Percentiles rank a stretch among this genome's conserved stretches.
Conservation (phyloP, 1,140 invertebrate species). For the Pseudoatta argentina region DNA sequence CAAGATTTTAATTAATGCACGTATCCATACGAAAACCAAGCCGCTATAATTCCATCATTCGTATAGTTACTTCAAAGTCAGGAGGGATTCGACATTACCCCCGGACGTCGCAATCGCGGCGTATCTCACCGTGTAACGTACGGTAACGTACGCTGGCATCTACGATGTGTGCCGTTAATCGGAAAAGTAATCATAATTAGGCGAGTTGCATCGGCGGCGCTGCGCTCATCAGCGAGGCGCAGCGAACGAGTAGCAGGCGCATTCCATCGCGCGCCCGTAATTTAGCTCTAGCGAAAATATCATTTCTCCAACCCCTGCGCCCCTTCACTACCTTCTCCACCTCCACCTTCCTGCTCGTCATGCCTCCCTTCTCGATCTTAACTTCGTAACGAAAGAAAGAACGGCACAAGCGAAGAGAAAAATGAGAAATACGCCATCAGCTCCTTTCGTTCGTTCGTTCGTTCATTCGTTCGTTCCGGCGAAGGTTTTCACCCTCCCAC, state of each 20-base stretch:
- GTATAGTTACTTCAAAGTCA: neutral
- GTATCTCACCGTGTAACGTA: neutral
- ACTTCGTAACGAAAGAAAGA: slow-evolving; percentile 50
- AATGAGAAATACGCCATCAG: slow-evolving; percentile 58
- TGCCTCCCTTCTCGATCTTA: slow-evolving; percentile 9
- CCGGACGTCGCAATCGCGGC: neutral
- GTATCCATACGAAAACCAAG: neutral
- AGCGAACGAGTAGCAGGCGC: slow-evolving; percentile 58
- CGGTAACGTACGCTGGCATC: slow-evolving; percentile 19
- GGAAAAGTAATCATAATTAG: slow-evolving; percentile 62
- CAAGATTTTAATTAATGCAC: neutral
- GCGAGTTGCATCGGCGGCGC: neutral
- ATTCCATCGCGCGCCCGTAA: slow-evolving; percentile 62
- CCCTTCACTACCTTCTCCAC: slow-evolving; percentile 4
- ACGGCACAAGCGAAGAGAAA: slow-evolving; percentile 27
- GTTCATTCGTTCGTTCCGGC: slow-evolving; percentile 9
- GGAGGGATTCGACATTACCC: neutral
- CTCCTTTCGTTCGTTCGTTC: slow-evolving; percentile 28
- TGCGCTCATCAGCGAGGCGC: slow-evolving; percentile 52
- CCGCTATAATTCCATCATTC: neutral
- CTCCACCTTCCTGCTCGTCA: neutral
- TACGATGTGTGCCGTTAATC: slow-evolving; percentile 50
- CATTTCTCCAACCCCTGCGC: slow-evolving; percentile 38
- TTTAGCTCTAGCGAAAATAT: slow-evolving; percentile 58
- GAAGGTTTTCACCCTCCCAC: slow-evolving; percentile 9